phyloP scores from a whole-genome alignment of 2,113 vertebrate species.

The Myanophis thanlyinensis region DNA sequence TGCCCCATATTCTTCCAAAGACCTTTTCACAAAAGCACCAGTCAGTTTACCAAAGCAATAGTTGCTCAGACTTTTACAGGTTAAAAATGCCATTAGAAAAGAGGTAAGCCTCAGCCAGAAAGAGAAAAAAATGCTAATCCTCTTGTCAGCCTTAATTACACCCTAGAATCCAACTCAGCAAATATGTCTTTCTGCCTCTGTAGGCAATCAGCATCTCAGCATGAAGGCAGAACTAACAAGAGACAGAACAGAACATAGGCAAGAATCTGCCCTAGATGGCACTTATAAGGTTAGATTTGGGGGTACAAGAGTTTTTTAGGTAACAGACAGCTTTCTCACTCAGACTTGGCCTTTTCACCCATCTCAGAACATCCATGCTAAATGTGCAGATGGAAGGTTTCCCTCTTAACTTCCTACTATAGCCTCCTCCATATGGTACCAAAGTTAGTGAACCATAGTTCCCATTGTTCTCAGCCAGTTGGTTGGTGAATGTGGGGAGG shows the following conservation, averaged over 20 bases:
- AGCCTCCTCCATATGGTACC: not conserved
- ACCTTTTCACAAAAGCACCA: not conserved
- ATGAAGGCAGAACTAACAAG: not conserved
- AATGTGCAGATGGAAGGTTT: not conserved
- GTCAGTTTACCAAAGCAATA: not conserved
- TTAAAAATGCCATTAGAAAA: not conserved
- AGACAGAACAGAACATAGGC: not conserved
- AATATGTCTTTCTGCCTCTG: not conserved
- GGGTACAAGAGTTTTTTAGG: not conserved
- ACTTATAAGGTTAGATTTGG: no score
- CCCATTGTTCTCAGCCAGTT: not conserved
- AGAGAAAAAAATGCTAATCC: not conserved
- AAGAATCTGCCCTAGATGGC: not conserved
- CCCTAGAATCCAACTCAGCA: slow-evolving; percentile 4
- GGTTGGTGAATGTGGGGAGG: not conserved
- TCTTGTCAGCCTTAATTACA: not conserved
- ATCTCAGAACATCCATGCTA: not conserved
- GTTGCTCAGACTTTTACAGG: not conserved
- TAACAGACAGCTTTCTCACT: not conserved
- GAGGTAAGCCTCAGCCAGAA: not conserved
- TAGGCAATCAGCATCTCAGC: slow-evolving; percentile 10
- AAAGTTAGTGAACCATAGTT: not conserved
- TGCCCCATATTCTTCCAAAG: not conserved
- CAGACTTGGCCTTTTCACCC: not conserved
- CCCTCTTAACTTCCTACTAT: not conserved